phyloP scores from a whole-genome alignment of 2,113 vertebrate species.

The Pseudonaja textilis region DNA sequence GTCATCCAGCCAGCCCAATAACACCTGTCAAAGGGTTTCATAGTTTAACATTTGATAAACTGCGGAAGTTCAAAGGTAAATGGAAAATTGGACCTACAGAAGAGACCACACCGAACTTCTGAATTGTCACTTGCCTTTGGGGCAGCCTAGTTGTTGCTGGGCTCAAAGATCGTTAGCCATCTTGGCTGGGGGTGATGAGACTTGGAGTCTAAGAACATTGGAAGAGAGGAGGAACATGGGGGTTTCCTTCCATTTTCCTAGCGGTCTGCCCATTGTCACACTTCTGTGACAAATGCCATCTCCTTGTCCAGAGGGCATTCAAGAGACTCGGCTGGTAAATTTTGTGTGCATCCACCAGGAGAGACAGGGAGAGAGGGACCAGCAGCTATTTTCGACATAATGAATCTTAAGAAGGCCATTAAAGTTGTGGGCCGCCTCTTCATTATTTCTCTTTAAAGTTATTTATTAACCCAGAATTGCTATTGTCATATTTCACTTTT shows the following conservation, averaged over 20 bases:
- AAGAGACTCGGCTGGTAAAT: neutral
- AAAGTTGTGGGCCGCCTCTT: conserved; percentile 62
- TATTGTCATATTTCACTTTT: conserved; percentile 65
- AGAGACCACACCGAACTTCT: neutral
- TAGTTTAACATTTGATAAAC: neutral
- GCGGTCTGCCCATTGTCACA: neutral
- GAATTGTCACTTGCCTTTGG: neutral
- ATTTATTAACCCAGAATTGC: conserved; percentile 62
- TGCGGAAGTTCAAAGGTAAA: neutral
- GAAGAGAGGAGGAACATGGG: neutral
- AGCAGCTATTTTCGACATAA: conserved; percentile 2
- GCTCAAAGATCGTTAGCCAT: neutral
- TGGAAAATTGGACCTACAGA: neutral
- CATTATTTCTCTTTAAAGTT: conserved; percentile 72
- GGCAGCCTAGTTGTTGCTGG: neutral
- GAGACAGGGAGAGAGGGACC: conserved; percentile 7
- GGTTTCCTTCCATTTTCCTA: neutral
- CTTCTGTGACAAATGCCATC: rapidly evolving
- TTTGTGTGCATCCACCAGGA: neutral
- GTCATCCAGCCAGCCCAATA: neutral
- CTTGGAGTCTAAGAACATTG: neutral
- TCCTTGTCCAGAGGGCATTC: neutral
- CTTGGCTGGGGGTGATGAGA: neutral
- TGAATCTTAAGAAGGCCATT: conserved; percentile 53
- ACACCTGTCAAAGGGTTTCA: neutral